Base-by-base conservation (phyloP, 2,888 invertebrate genomes). In the Ecliptopera silaceata region DNA sequence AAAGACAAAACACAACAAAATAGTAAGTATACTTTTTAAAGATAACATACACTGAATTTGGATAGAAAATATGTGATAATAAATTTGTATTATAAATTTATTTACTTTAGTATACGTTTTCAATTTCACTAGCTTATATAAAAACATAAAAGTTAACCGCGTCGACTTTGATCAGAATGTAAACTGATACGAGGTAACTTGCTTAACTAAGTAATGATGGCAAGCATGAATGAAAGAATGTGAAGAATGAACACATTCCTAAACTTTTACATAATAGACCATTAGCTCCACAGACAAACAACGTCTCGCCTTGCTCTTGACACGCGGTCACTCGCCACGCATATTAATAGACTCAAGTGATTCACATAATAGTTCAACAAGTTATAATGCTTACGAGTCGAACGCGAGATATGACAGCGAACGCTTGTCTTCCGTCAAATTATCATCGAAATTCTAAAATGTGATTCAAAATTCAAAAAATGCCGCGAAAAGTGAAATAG, bases 301-400 rank as follows among this genome's bases (percentile, higher is more conserved):
- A 68, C 71, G 68, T 77, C 74, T 74, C 83, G 82, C 86, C 86
- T 89, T 86, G 88, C 80, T 88, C 88, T 88, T 88, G 88, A 88
- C 88, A 87, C 78, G 77, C 84, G 88, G 88, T 86, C 88, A 86
- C 86, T 86, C 80, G 86, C 81, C 81, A 83, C 84, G 88, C 88
- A 88, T 89, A 88, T 87, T 89, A 89, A 89, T 89, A 88, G 86
- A 84, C 75, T 74, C 78, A 81, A 86, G 79, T 87, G 88, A 86
- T 82, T 86, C 86, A 87, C 82, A 81, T 80, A 82, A 79, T 75
- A 81, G 79, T 79, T 82, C 76, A 75, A 80, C 80, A 72, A 79
- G 76, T 75, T 76, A n/a, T n/a, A n/a, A n/a, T n/a, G n/a, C n/a
- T n/a, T n/a, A 75, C 72, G 56, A 82, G 82, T 82, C 82, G 82